These are phyloP conservation scores for Mesitornis unicolor DNA, from an alignment of 2,113 vertebrate species.

Conservation along the genomic window DNA sequence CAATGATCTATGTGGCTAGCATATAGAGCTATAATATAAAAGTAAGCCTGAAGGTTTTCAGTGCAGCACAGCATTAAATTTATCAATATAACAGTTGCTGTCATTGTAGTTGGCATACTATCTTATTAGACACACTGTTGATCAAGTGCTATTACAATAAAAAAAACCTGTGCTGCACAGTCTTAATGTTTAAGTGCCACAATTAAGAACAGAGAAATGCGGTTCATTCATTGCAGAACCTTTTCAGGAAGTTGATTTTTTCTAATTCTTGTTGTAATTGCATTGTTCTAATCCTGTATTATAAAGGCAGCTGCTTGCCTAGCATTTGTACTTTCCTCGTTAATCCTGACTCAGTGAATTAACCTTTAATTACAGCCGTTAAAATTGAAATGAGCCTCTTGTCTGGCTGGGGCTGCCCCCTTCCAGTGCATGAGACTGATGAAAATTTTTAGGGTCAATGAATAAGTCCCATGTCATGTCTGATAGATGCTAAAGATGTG, in stretches of 20 bases:
- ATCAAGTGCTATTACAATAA: slow-evolving; percentile 29
- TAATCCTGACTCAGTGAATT: slow-evolving; percentile 97
- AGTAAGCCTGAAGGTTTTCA: not conserved
- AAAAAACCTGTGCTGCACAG: not conserved
- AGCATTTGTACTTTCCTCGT: slow-evolving; percentile 95
- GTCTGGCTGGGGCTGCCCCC: slow-evolving; percentile 78
- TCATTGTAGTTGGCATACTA: not conserved
- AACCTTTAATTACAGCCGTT: slow-evolving; percentile 95
- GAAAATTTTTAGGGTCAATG: slow-evolving; percentile 92
- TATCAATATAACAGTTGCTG: not conserved
- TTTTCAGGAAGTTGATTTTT: slow-evolving; percentile 78
- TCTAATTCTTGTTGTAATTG: slow-evolving; percentile 87
- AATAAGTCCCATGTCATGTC: slow-evolving; percentile 88
- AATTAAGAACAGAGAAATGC: slow-evolving; percentile 64
- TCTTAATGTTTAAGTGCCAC: slow-evolving; percentile 54
- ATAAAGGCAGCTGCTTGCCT: slow-evolving; percentile 91
- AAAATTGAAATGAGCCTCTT: slow-evolving; percentile 91
- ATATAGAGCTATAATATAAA: not conserved
- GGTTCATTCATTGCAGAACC: slow-evolving; percentile 70
- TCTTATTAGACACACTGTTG: slow-evolving; percentile 10
- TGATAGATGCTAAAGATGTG: slow-evolving; percentile 88
- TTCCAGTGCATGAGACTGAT: slow-evolving; percentile 82
- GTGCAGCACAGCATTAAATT: not conserved
- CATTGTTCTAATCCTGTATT: slow-evolving; percentile 94
- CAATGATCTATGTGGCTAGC: not conserved